These are phyloP conservation scores for Reticulitermes speratus DNA, from an alignment of 1,140 invertebrate species.

Conservation along the genomic window DNA sequence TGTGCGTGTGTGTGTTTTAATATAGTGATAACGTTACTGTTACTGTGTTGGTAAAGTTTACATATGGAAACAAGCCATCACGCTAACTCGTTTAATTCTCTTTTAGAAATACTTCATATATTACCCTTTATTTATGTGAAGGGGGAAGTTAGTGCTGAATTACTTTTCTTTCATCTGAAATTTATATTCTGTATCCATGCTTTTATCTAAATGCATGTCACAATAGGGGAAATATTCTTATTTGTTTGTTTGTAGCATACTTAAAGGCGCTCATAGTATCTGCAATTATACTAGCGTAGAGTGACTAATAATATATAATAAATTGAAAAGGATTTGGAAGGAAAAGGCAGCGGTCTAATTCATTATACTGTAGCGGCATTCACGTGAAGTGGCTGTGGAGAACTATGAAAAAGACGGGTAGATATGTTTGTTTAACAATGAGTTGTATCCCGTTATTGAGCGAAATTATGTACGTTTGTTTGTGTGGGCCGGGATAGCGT, in stretches of 20 bases:
- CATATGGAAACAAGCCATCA: neutral
- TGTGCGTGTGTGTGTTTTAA: neutral
- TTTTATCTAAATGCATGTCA: neutral
- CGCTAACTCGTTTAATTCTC: neutral
- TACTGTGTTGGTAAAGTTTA: neutral
- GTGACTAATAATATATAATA: too few species aligned
- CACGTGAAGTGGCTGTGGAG: too few species aligned
- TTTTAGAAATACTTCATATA: neutral
- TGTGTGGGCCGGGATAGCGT: too few species aligned
- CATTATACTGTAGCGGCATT: too few species aligned
- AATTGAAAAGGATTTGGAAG: too few species aligned
- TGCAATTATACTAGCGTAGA: too few species aligned
- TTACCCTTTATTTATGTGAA: neutral
- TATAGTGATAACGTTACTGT: neutral
- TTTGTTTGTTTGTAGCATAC: neutral
- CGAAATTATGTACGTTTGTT: too few species aligned
- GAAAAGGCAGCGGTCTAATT: too few species aligned
- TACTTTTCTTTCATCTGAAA: neutral
- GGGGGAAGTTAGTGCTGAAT: neutral
- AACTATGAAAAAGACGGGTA: too few species aligned
- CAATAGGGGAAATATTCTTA: neutral
- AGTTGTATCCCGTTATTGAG: too few species aligned
- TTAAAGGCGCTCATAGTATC: too few species aligned
- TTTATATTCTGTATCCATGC: neutral
- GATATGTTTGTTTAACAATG: too few species aligned